These are phyloP conservation scores for Pyrochroa serraticornis DNA, from an alignment of 2,888 invertebrate genomes.

Conservation along the genomic window DNA sequence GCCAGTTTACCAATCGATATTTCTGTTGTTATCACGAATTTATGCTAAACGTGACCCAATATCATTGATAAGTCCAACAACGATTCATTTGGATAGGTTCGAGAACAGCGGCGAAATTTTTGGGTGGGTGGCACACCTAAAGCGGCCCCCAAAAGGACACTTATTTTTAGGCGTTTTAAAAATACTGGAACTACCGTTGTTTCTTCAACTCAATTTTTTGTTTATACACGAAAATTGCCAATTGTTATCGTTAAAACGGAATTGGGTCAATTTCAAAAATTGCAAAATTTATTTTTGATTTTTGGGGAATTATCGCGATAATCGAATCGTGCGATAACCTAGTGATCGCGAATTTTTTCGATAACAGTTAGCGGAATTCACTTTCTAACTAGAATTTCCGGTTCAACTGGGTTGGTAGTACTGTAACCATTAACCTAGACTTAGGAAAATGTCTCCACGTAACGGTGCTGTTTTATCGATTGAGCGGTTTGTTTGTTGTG, in stretches of 20 bases:
- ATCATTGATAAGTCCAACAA: conserved; percentile 5
- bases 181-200: conserved; percentile 13
- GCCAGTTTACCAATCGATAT: background rate
- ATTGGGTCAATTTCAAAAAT: too few relatives aligned
- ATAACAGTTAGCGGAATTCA: conserved; percentile 10
- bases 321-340: too few relatives aligned
- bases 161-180: conserved; percentile 27
- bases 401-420: conserved; percentile 25
- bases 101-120: background rate
- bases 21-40: conserved; percentile 8
- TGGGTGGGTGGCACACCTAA: conserved; percentile 10
- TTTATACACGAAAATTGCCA: too few relatives aligned
- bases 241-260: too few relatives aligned
- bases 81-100: conserved; percentile 22
- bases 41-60: conserved; percentile 27
- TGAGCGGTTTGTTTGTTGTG: background rate
- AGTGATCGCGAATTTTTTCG: too few relatives aligned
- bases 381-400: conserved; percentile 31
- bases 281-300: too few relatives aligned
- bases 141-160: conserved; percentile 23
- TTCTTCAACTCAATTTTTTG: conserved; percentile 9
- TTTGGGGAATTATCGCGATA: too few relatives aligned
- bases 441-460: conserved; percentile 7
- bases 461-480: background rate
- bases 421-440: conserved; percentile 30